Evolutionary conservation across 2,113 vertebrate genomes (phyloP).

Genomic region (Athene cunicularia): DNA sequence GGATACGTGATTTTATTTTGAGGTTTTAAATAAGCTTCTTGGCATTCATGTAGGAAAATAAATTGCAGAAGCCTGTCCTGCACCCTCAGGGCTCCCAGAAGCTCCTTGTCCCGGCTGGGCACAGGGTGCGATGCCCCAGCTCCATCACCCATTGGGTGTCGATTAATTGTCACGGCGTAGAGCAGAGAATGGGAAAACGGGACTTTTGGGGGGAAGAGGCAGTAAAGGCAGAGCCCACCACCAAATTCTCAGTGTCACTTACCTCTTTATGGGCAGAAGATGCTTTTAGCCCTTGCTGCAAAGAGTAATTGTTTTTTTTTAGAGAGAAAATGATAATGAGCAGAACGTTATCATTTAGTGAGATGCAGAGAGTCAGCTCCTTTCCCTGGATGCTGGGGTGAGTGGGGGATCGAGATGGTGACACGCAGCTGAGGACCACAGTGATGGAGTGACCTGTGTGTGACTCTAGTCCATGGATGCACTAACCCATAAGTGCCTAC

Average conservation of each 20-base stretch:
- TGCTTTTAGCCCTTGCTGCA: rapidly evolving
- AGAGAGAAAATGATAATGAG: background rate
- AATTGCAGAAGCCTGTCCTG: background rate
- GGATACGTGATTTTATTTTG: background rate
- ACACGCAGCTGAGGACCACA: background rate
- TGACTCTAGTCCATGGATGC: rapidly evolving
- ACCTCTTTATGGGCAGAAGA: background rate
- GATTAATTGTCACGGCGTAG: rapidly evolving
- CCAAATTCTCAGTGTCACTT: background rate
- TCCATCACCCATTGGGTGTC: rapidly evolving
- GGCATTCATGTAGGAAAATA: background rate
- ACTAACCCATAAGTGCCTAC: rapidly evolving
- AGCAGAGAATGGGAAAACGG: background rate
- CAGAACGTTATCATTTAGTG: background rate
- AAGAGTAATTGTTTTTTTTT: background rate
- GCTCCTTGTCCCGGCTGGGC: background rate
- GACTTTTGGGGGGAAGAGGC: background rate
- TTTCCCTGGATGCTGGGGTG: rapidly evolving
- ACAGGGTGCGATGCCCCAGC: rapidly evolving
- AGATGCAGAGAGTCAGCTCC: rapidly evolving
- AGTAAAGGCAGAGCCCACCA: background rate
- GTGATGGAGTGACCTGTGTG: rapidly evolving
- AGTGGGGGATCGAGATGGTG: background rate
- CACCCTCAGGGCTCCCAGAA: background rate
- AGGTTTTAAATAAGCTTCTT: background rate